phyloP scores from a whole-genome alignment of 2,888 invertebrate species.

The Hirtodrosophila cameraria region DNA sequence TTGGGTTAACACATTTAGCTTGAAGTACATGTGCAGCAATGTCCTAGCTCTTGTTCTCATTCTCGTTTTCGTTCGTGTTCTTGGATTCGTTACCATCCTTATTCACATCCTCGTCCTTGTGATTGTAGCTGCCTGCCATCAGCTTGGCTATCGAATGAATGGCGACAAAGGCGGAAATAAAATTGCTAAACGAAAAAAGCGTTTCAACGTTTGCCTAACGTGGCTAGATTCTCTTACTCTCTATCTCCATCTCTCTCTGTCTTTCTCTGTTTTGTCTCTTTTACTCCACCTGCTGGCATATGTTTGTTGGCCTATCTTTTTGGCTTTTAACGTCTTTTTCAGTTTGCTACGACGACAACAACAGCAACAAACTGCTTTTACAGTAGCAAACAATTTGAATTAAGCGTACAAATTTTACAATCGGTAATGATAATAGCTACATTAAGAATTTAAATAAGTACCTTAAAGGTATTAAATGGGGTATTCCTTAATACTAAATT shows the following conservation, averaged over 20 bases:
- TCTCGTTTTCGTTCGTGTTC: slow-evolving; percentile 9
- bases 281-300: slow-evolving; percentile 14
- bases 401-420: too few relatives aligned
- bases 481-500: too few relatives aligned
- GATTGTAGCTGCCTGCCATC: slow-evolving; percentile 38
- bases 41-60: slow-evolving; percentile 19
- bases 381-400: slow-evolving; percentile 37
- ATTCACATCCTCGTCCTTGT: slow-evolving; percentile 26
- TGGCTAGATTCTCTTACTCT: slow-evolving; percentile 17
- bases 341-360: slow-evolving; percentile 1
- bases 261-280: background rate
- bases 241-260: background rate
- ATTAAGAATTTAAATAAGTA: too few relatives aligned
- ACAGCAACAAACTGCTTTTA: slow-evolving; percentile 17
- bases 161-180: slow-evolving; percentile 78
- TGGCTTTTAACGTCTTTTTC: slow-evolving; percentile 58
- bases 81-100: too few relatives aligned
- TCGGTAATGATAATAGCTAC: too few relatives aligned
- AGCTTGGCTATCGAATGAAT: slow-evolving; percentile 71
- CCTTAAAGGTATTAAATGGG: too few relatives aligned
- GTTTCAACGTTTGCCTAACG: slow-evolving; percentile 42
- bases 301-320: slow-evolving; percentile 57
- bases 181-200: slow-evolving; percentile 71
- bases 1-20: slow-evolving; percentile 74
- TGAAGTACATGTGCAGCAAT: slow-evolving; percentile 28